phyloP scores from a whole-genome alignment of 2,113 vertebrate genomes.

The Acinonyx jubatus region DNA sequence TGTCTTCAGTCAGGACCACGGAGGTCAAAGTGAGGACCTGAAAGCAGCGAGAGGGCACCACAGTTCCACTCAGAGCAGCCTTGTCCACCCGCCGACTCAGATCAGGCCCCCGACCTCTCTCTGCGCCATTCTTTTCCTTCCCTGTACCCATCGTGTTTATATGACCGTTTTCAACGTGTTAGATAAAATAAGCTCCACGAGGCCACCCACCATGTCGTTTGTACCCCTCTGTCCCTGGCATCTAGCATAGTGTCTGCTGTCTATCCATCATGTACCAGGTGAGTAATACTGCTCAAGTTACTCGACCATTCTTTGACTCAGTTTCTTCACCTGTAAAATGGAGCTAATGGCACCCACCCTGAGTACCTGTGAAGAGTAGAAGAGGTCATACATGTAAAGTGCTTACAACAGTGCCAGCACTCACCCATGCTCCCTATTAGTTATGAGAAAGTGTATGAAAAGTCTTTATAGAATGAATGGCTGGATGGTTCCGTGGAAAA shows the following conservation, averaged over 20 bases:
- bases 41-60: neutral
- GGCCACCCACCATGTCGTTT: neutral
- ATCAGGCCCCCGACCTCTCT: neutral
- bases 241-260: neutral
- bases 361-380: neutral
- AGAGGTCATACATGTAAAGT: neutral
- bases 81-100: accelerated
- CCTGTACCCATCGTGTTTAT: neutral
- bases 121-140: neutral
- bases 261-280: neutral
- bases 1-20: neutral
- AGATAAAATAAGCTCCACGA: neutral
- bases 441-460: neutral
- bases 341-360: neutral
- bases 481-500: neutral
- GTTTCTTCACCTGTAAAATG: conserved; percentile 10
- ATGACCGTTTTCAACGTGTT: neutral
- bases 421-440: neutral
- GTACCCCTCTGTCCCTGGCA: neutral
- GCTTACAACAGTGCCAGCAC: neutral
- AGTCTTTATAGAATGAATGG: neutral
- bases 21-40: neutral
- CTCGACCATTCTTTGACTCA: neutral
- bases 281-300: neutral
- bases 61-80: neutral